These are phyloP conservation scores for Venustaconcha ellipsiformis DNA, from an alignment of 1,140 invertebrate genomes.

Conservation along the genomic window DNA sequence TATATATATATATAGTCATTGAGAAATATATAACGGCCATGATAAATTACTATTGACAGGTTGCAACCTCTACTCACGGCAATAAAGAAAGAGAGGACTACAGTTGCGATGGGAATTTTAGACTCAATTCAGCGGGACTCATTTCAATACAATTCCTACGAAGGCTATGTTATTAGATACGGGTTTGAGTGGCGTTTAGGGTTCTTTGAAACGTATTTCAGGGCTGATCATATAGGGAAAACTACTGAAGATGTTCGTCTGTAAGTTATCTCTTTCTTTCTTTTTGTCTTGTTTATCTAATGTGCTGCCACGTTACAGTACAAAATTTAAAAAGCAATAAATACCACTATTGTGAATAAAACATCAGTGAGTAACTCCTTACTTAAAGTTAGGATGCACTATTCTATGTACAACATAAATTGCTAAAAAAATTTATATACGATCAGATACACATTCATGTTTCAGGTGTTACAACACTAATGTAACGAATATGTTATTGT, in stretches of 20 bases:
- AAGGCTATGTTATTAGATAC: slow-evolving; percentile 57
- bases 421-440: too few relatives aligned
- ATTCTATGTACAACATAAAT: too few relatives aligned
- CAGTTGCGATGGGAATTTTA: slow-evolving; percentile 67
- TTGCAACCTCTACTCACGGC: slow-evolving; percentile 89
- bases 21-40: too few relatives aligned
- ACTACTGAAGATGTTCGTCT: slow-evolving; percentile 41
- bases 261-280: slow-evolving; percentile 27
- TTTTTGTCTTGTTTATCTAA: too few relatives aligned
- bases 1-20: too few relatives aligned
- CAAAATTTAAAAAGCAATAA: too few relatives aligned
- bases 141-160: slow-evolving; percentile 54
- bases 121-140: slow-evolving; percentile 58
- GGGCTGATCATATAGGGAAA: slow-evolving; percentile 44
- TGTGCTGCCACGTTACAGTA: too few relatives aligned
- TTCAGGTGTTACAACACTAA: not conserved
- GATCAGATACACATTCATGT: too few relatives aligned
- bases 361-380: not conserved
- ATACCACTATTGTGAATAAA: not conserved
- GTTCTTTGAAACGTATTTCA: slow-evolving; percentile 62
- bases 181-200: slow-evolving; percentile 61
- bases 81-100: slow-evolving; percentile 89
- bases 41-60: slow-evolving; percentile 69
- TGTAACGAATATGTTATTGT: too few relatives aligned
- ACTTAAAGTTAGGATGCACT: too few relatives aligned